Conservation (phyloP, 1,140 invertebrate species). For the Drosophila grimshawi region DNA sequence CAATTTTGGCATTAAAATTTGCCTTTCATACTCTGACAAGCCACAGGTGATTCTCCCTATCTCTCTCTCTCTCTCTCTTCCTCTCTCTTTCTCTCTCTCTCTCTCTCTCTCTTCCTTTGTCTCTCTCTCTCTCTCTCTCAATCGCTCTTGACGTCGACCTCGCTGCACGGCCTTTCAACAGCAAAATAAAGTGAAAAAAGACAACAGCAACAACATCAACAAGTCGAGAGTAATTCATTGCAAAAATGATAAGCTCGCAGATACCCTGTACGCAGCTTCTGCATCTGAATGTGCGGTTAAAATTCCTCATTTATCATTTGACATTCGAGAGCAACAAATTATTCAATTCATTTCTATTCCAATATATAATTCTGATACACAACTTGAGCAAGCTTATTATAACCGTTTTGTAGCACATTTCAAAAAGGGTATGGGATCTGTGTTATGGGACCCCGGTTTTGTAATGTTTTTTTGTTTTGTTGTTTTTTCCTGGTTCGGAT, state of each 20-base stretch:
- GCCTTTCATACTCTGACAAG: constrained; percentile 65
- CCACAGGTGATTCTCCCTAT: constrained; percentile 7
- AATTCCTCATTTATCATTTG: too few species aligned
- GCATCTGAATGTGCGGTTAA: too few species aligned
- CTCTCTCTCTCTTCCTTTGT: not conserved
- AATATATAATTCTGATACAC: not conserved
- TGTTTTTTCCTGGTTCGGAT: too few species aligned
- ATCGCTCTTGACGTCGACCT: too few species aligned
- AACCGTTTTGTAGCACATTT: too few species aligned
- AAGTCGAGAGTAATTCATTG: too few species aligned
- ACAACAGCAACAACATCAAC: constrained; percentile 27
- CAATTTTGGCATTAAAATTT: constrained; percentile 82
- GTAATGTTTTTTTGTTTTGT: not conserved
- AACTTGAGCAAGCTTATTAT: too few species aligned
- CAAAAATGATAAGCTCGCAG: not conserved
- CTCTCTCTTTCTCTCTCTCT: not conserved
- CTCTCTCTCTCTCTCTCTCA: not conserved
- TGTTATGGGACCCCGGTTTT: not conserved
- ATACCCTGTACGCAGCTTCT: not conserved
- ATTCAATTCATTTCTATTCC: not conserved
- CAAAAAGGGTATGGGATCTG: not conserved
- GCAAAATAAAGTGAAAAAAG: constrained; percentile 40
- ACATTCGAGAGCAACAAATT: not conserved
- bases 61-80: too few species aligned
- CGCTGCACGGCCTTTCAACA: constrained; percentile 21